phyloP scores from a whole-genome alignment of 92 coral and sea anemone genomes.

The Paragorgia papillata region DNA sequence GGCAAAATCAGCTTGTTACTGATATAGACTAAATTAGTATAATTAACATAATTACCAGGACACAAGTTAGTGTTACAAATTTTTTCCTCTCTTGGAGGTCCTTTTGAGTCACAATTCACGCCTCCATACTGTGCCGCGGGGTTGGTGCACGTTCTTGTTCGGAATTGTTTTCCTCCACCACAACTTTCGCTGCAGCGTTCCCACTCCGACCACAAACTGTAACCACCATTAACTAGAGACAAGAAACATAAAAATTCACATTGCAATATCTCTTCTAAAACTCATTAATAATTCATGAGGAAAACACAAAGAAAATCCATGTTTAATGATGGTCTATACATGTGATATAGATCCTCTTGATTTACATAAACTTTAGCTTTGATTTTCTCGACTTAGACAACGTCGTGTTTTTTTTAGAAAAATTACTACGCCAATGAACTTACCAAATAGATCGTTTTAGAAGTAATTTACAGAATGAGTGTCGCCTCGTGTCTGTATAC shows the following conservation, averaged over 20 bases:
- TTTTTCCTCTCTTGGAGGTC: constrained; percentile 68
- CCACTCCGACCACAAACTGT: constrained; percentile 69
- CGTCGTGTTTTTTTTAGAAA: too few species aligned
- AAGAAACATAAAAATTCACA: neutral
- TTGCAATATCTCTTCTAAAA: too few species aligned
- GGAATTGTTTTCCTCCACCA: constrained; percentile 89
- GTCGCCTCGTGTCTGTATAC: too few species aligned
- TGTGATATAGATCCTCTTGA: too few species aligned
- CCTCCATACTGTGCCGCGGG: constrained; percentile 90
- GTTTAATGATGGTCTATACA: too few species aligned
- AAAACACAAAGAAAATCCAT: too few species aligned
- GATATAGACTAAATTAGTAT: neutral
- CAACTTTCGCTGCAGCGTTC: constrained; percentile 83
- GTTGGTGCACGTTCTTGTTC: constrained; percentile 75
- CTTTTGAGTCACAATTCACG: constrained; percentile 69
- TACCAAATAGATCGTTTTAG: too few species aligned
- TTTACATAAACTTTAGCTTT: too few species aligned
- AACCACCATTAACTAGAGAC: constrained; percentile 77
- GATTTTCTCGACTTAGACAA: too few species aligned
- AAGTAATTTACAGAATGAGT: too few species aligned
- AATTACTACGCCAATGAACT: too few species aligned
- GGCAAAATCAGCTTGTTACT: neutral
- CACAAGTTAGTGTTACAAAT: constrained; percentile 80
- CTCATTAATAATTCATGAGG: too few species aligned
- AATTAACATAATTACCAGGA: constrained; percentile 61